Evolutionary conservation across 30 jellyfish, hydroid and myxozoan species (phyloP).

Genomic region (Rhopilema esculentum): DNA sequence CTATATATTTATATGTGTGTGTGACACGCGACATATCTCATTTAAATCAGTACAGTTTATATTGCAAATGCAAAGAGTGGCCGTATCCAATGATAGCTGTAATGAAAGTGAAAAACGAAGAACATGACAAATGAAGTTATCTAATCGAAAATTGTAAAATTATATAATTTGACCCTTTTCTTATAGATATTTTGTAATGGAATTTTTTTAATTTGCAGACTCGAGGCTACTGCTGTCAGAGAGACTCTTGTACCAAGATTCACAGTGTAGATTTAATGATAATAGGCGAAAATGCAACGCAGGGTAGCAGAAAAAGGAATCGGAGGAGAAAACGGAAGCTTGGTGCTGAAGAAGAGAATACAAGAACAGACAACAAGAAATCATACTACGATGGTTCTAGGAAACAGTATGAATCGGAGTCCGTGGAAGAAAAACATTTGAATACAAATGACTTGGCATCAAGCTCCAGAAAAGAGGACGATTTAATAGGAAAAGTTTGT

Average conservation of each 20-base stretch:
- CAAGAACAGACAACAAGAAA: background rate
- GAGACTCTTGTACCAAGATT: constrained; percentile 40
- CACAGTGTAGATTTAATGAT: constrained; percentile 60
- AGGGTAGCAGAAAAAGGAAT: constrained; percentile 3
- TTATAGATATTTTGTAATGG: no score
- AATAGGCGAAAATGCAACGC: constrained; percentile 21
- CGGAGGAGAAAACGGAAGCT: constrained; percentile 40
- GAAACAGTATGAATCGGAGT: background rate
- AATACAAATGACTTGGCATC: background rate
- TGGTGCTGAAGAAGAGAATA: background rate
- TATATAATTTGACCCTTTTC: no score
- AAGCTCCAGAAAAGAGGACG: background rate
- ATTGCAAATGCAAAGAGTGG: no score
- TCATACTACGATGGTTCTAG: background rate
- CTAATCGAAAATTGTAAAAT: no score
- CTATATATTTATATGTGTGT: no score
- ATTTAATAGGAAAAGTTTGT: background rate
- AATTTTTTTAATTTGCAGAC: constrained; percentile 7
- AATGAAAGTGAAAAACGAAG: no score
- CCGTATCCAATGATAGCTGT: no score
- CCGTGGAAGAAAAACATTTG: background rate
- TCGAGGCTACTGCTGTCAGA: constrained; percentile 46
- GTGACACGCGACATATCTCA: no score
- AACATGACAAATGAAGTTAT: no score
- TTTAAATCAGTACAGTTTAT: no score